A percentile compares a stretch with the other conserved stretches of the same genome.
These are phyloP conservation scores for Pheucticus melanocephalus DNA, from an alignment of 2,113 vertebrate genomes.

Conservation along the genomic window DNA sequence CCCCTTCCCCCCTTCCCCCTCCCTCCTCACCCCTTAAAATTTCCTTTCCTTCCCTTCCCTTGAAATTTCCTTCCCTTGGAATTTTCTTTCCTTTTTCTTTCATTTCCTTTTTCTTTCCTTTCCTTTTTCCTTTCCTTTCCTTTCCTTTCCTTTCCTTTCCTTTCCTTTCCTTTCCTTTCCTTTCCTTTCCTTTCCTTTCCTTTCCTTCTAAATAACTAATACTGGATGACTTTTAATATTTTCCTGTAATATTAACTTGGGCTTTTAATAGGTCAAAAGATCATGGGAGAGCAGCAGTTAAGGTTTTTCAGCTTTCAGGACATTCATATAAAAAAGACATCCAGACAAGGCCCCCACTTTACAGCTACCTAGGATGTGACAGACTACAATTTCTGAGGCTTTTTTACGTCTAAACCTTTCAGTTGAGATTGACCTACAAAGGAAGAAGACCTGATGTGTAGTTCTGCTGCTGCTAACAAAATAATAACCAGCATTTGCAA, in stretches of 20 bases:
- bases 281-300: background rate
- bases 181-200: background rate
- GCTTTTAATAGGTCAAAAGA: background rate
- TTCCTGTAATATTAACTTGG: background rate
- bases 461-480: background rate
- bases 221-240: background rate
- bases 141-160: background rate
- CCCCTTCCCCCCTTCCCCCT: too few relatives aligned
- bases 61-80: background rate
- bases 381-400: background rate
- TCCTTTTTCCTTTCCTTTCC: background rate
- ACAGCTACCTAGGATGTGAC: background rate
- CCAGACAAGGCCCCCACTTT: background rate
- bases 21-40: too few relatives aligned
- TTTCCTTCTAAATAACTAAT: background rate
- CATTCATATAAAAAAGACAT: background rate
- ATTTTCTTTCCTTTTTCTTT: too few relatives aligned
- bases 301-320: background rate
- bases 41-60: too few relatives aligned
- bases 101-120: too few relatives aligned
- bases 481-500: background rate
- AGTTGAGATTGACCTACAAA: background rate
- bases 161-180: too few relatives aligned
- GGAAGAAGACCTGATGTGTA: background rate
- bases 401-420: background rate